Evolutionary conservation across 2,888 invertebrate genomes (phyloP).

Genomic region (Perizoma flavofasciatum): DNA sequence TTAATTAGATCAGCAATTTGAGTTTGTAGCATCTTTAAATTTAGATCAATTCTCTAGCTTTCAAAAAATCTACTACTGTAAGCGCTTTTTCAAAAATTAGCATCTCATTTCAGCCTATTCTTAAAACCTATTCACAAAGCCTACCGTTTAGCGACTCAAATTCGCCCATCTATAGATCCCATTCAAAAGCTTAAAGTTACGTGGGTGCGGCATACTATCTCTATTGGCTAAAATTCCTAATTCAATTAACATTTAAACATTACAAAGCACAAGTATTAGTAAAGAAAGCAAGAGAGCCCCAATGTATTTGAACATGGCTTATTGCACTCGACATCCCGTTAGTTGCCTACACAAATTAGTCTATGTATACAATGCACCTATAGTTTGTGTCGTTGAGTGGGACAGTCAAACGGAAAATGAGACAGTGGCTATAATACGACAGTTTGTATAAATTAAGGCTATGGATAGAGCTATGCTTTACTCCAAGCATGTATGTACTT

Average conservation of each 20-base stretch:
- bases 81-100: slow-evolving; percentile 26
- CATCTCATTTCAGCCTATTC: slow-evolving; percentile 16
- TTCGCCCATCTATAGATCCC: slow-evolving; percentile 22
- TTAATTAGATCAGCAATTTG: too few relatives aligned
- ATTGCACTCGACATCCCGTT: slow-evolving; percentile 73
- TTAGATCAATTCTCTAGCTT: too few relatives aligned
- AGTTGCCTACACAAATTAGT: slow-evolving; percentile 61
- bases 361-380: slow-evolving; percentile 18
- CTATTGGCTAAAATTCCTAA: slow-evolving; percentile 52
- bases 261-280: slow-evolving; percentile 54
- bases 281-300: slow-evolving; percentile 51
- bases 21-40: too few relatives aligned
- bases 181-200: slow-evolving; percentile 21
- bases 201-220: slow-evolving; percentile 45
- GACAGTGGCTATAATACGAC: not conserved
- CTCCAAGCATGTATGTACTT: too few relatives aligned
- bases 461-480: too few relatives aligned
- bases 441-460: not conserved
- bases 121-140: slow-evolving; percentile 28
- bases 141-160: slow-evolving; percentile 28
- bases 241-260: slow-evolving; percentile 62
- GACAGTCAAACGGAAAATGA: slow-evolving; percentile 4
- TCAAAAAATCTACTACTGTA: too few relatives aligned
- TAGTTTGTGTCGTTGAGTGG: slow-evolving; percentile 14
- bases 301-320: slow-evolving; percentile 51